These are phyloP conservation scores for Athetis lepigone DNA, from an alignment of 2,888 invertebrate genomes.

Conservation along the genomic window DNA sequence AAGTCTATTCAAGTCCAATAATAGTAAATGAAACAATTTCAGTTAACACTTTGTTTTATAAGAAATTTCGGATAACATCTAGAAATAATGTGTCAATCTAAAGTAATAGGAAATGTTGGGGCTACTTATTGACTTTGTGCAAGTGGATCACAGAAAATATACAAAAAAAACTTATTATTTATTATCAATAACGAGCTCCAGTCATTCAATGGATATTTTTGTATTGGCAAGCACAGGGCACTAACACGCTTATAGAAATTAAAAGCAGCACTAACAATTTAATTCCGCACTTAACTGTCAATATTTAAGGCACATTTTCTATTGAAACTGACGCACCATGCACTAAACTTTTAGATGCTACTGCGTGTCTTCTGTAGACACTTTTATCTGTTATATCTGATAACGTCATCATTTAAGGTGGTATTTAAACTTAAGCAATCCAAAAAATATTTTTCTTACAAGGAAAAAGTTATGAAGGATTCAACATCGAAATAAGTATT, in stretches of 20 bases:
- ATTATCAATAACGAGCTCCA: conserved; percentile 39
- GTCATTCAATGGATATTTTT: not conserved
- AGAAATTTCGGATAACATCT: not conserved
- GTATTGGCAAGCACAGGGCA: conserved; percentile 35
- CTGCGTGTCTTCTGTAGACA: conserved; percentile 5
- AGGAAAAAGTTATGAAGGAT: no score
- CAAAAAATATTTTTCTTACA: no score
- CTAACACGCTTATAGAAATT: conserved; percentile 49
- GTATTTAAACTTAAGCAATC: conserved; percentile 1
- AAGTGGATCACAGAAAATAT: not conserved
- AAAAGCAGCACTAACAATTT: conserved; percentile 34
- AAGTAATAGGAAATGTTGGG: not conserved
- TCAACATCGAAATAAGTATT: no score
- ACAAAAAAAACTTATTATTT: no score
- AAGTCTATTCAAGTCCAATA: not conserved
- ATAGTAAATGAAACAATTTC: no score
- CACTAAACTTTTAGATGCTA: conserved; percentile 29
- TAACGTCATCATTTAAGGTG: no score
- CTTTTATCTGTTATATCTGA: not conserved
- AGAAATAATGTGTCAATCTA: not conserved
- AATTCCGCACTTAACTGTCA: conserved; percentile 28
- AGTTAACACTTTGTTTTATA: not conserved
- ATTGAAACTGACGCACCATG: conserved; percentile 32
- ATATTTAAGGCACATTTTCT: conserved; percentile 24
- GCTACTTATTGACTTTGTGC: conserved; percentile 24